Base-by-base conservation (phyloP, 2,888 invertebrate species). In the Itoplectis maculator region DNA sequence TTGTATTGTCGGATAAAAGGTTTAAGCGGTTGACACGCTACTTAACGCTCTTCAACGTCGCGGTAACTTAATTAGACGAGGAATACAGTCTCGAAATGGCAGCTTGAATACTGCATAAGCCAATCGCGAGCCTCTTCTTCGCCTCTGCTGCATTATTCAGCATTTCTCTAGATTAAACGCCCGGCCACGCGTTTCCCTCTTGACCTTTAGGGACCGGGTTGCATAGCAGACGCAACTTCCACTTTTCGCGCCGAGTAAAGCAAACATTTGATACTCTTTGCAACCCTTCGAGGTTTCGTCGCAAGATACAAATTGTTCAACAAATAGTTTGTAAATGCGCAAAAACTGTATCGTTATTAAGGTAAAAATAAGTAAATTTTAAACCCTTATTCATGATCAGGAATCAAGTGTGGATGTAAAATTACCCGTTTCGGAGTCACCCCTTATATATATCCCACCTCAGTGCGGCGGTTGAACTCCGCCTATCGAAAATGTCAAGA, bases 101-200 rank as follows among this genome's bases (percentile, higher is more conserved):
- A 87, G 88, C 87, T 80, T 92, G 92, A 91, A 92, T 92, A 91
- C 89, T 92, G 89, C 87, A 92, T 91, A 90, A 92, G 90, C 91
- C 92, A 92, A 92, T 92, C 91, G 91, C 89, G 87, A 87, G 88
- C 89, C 87, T 84, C 61, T 79, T 78, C 88, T 89, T 88, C 90
- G 88, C 86, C 87, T 87, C 85, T 84, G 86, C 85, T 92, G 87
- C 89, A 92, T 92, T 92, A 92, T 92, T 92, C 92, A 92, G 88
- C 81, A 92, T 92, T 92, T 92, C 92, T 92, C 91, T 92, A 92
- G 92, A 92, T 92, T 92, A 92, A 92, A 92, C 90, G 88, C 87
- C 74, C 80, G 66, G 80, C 86, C 84, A 88, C 88, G 88, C 87
- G 88, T 88, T 87, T 81, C 88, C 88, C 86, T 81, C 82, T 84